phyloP scores from a whole-genome alignment of 2,888 invertebrate species.

The Xestoiulus laeticollis region DNA sequence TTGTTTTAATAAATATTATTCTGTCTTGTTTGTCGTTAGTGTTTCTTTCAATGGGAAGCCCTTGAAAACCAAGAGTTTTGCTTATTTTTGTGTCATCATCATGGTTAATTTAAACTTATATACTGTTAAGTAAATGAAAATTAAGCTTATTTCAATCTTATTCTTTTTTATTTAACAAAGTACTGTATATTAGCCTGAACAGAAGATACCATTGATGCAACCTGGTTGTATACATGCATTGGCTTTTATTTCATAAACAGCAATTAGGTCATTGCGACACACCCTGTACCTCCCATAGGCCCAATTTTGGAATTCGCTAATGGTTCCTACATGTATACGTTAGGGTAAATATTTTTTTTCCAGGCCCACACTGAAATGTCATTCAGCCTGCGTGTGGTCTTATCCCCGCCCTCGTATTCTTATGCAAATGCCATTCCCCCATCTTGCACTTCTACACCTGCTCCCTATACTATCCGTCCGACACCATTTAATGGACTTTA shows the following conservation, averaged over 20 bases:
- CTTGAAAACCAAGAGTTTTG: too few relatives aligned
- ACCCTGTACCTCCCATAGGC: slow-evolving; percentile 15
- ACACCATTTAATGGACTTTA: slow-evolving; percentile 18
- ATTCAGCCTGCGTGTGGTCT: slow-evolving; percentile 40
- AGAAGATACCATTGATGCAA: not conserved
- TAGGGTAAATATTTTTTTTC: slow-evolving; percentile 3
- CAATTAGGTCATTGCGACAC: not conserved
- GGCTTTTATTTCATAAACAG: not conserved
- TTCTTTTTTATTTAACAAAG: too few relatives aligned
- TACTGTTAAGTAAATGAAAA: too few relatives aligned
- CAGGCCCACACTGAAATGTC: slow-evolving; percentile 22
- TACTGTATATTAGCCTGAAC: too few relatives aligned
- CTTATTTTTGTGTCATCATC: too few relatives aligned
- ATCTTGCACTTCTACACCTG: slow-evolving; percentile 10
- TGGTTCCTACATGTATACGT: not conserved
- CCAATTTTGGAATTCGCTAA: not conserved
- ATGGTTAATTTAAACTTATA: too few relatives aligned
- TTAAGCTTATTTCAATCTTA: too few relatives aligned
- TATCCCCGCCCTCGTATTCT: slow-evolving; percentile 24
- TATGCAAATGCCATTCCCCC: not conserved
- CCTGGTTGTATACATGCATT: not conserved
- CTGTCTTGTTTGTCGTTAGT: too few relatives aligned
- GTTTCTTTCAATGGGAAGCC: too few relatives aligned
- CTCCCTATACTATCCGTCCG: slow-evolving; percentile 4
- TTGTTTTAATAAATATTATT: too few relatives aligned